phyloP scores from a whole-genome alignment of 2,888 invertebrate genomes.

The Rhagium mordax region DNA sequence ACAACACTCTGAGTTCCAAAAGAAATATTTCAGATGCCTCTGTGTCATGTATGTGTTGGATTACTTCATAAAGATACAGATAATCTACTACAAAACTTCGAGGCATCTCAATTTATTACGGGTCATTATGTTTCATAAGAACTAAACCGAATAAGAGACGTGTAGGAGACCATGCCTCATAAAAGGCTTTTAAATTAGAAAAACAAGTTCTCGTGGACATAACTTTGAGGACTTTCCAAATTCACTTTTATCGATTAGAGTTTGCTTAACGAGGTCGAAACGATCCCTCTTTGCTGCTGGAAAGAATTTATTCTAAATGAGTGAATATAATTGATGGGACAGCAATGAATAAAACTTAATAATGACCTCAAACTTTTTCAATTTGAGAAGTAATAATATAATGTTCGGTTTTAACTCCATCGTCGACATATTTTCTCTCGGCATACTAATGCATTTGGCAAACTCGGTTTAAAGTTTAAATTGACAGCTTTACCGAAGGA shows the following conservation, averaged over 20 bases:
- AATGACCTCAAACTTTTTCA: constrained; percentile 43
- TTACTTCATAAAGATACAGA: too few species aligned
- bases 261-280: constrained; percentile 42
- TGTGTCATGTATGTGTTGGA: too few species aligned
- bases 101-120: too few species aligned
- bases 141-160: neutral
- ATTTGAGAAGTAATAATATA: constrained; percentile 41
- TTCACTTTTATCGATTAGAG: constrained; percentile 39
- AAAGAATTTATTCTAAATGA: constrained; percentile 45
- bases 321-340: constrained; percentile 48
- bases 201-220: neutral
- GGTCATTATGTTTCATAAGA: too few species aligned
- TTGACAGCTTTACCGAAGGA: neutral
- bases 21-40: too few species aligned
- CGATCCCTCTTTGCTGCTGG: constrained; percentile 40
- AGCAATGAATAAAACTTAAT: constrained; percentile 47
- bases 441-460: constrained; percentile 18
- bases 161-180: too few species aligned
- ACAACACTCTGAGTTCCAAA: too few species aligned
- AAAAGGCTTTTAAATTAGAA: neutral
- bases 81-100: too few species aligned
- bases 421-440: constrained; percentile 6
- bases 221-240: constrained; percentile 27
- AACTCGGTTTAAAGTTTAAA: constrained; percentile 11
- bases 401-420: constrained; percentile 27